These are phyloP conservation scores for Eretmochelys imbricata DNA, from an alignment of 2,113 vertebrate genomes.

Conservation along the genomic window DNA sequence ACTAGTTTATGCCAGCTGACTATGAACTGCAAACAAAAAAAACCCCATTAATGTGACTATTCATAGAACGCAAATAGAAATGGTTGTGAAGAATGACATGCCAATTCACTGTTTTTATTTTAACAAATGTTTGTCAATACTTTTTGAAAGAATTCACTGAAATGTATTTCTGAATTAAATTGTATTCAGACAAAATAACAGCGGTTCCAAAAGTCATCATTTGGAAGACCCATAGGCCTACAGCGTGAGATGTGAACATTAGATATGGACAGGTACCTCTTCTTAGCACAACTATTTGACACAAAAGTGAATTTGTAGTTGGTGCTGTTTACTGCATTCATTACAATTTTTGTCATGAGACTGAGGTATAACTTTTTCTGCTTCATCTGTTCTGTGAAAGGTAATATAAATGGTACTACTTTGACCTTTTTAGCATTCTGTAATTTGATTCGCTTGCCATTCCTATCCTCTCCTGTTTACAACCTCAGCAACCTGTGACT, in stretches of 20 bases:
- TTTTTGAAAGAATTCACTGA: neutral
- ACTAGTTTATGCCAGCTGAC: neutral
- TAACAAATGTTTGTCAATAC: neutral
- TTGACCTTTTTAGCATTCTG: conserved; percentile 82
- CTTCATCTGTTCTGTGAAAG: conserved; percentile 65
- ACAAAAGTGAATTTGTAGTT: conserved; percentile 49
- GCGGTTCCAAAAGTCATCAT: neutral
- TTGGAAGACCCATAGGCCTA: neutral
- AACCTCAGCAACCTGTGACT: conserved; percentile 66
- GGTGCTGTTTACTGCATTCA: conserved; percentile 52
- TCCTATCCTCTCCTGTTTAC: conserved; percentile 67
- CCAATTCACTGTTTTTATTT: neutral
- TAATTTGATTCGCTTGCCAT: conserved; percentile 77
- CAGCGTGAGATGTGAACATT: neutral
- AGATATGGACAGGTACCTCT: neutral
- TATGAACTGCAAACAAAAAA: rapidly evolving
- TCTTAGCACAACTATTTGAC: conserved; percentile 16
- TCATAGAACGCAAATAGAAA: neutral
- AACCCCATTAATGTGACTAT: neutral
- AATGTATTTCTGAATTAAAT: conserved; percentile 4
- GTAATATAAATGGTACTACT: conserved; percentile 69
- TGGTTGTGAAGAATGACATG: neutral
- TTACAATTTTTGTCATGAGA: conserved; percentile 51
- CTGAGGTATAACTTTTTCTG: conserved; percentile 61
- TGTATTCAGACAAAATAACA: neutral